Percentiles rank a stretch among this genome's conserved stretches.
These are phyloP conservation scores for Aphaenogaster ashmeadi DNA, from an alignment of 1,140 invertebrate genomes.

Conservation along the genomic window DNA sequence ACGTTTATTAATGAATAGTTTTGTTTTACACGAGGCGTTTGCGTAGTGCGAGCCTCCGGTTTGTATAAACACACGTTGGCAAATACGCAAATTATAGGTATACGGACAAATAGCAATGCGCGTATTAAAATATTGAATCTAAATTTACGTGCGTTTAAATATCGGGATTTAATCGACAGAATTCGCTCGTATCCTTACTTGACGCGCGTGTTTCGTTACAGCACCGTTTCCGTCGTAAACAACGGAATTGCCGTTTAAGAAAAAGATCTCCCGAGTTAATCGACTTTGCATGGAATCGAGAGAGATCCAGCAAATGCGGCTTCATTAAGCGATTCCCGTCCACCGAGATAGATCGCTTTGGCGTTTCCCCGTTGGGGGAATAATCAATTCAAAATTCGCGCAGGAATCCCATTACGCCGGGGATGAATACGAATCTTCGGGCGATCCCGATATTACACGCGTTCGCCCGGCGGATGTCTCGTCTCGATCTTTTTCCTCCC, in stretches of 20 bases:
- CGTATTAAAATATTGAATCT: slow-evolving; percentile 33
- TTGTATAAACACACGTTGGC: not conserved
- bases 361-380: not conserved
- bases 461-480: no score
- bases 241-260: not conserved
- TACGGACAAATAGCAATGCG: not conserved
- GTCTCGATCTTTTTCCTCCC: not conserved
- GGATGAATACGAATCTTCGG: not conserved
- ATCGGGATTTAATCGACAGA: not conserved
- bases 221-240: not conserved
- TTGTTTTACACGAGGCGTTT: not conserved
- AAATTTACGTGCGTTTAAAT: slow-evolving; percentile 23
- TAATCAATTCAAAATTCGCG: not conserved
- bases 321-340: not conserved
- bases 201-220: not conserved
- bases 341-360: not conserved
- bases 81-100: slow-evolving; percentile 29
- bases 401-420: not conserved
- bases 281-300: not conserved
- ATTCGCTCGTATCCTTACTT: not conserved
- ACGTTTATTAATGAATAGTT: slow-evolving; percentile 12
- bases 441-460: not conserved
- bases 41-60: not conserved
- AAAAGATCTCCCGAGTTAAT: not conserved
- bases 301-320: not conserved